phyloP scores from a whole-genome alignment of 2,113 vertebrate species.

The Periophthalmus modestus region DNA sequence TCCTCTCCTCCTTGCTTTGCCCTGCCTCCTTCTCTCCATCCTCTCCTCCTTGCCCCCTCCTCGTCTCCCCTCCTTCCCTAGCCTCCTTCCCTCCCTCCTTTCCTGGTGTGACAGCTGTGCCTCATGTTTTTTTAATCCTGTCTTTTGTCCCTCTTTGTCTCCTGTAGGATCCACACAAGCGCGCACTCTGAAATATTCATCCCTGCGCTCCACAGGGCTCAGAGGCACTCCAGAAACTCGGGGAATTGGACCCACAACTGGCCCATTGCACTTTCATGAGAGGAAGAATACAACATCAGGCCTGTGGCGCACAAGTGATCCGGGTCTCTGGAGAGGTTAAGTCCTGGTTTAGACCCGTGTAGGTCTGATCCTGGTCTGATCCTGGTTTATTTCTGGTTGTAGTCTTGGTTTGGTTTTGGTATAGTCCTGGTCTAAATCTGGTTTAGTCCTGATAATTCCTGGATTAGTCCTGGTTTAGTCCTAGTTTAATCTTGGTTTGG shows the following conservation, averaged over 20 bases:
- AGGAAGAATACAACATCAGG: neutral
- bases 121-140: slow-evolving; percentile 4
- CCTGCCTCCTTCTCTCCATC: neutral
- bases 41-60: neutral
- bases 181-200: neutral
- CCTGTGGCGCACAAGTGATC: neutral
- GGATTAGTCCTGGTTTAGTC: too few relatives aligned
- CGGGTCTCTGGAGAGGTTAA: neutral
- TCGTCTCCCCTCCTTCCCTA: neutral
- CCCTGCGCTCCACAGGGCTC: neutral
- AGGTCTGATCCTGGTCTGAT: neutral
- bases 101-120: neutral
- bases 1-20: neutral
- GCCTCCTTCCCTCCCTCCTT: neutral
- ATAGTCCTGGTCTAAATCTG: too few relatives aligned
- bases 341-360: too few relatives aligned
- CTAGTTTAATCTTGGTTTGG: too few relatives aligned
- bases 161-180: neutral
- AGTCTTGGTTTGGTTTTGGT: neutral
- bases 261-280: slow-evolving; percentile 2
- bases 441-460: too few relatives aligned
- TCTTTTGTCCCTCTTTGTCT: slow-evolving; percentile 10
- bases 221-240: slow-evolving; percentile 4
- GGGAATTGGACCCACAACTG: slow-evolving; percentile 9
- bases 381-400: neutral